phyloP scores from a whole-genome alignment of 1,140 invertebrate genomes.

The Oryctes rhinoceros region DNA sequence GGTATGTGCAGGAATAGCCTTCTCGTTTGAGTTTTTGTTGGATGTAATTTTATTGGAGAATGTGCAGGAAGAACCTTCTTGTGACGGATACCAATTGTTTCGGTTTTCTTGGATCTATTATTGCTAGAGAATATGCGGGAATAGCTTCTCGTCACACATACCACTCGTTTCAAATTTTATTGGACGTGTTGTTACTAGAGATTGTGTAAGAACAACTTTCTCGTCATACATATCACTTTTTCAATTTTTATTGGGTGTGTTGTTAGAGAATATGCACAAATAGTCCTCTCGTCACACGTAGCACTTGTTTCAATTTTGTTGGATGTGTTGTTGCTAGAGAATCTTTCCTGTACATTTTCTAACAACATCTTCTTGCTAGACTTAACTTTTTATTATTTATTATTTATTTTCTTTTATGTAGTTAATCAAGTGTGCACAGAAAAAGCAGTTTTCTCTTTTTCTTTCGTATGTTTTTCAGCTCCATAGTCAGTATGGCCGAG shows the following conservation, averaged over 20 bases:
- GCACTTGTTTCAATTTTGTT: neutral
- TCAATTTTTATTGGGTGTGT: neutral
- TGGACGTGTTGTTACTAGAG: neutral
- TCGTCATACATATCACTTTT: neutral
- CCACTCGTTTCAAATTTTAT: neutral
- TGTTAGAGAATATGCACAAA: conserved; percentile 6
- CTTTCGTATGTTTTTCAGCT: neutral
- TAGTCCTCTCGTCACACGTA: neutral
- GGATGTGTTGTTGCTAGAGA: neutral
- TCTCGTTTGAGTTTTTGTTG: conserved; percentile 4
- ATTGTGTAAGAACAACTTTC: neutral
- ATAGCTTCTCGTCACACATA: neutral
- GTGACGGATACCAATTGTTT: neutral
- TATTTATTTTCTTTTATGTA: conserved; percentile 10
- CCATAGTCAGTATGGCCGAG: neutral
- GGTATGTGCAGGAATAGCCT: conserved; percentile 11
- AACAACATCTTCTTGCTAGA: neutral
- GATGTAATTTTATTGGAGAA: neutral
- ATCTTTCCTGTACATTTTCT: neutral
- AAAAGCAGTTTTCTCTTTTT: neutral
- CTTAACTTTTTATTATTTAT: neutral
- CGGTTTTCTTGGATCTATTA: neutral
- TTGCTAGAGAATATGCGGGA: conserved; percentile 12
- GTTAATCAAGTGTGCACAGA: neutral
- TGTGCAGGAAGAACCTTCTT: neutral